Conservation (phyloP, 1,140 invertebrate species). For the Neuroterus valhalla region DNA sequence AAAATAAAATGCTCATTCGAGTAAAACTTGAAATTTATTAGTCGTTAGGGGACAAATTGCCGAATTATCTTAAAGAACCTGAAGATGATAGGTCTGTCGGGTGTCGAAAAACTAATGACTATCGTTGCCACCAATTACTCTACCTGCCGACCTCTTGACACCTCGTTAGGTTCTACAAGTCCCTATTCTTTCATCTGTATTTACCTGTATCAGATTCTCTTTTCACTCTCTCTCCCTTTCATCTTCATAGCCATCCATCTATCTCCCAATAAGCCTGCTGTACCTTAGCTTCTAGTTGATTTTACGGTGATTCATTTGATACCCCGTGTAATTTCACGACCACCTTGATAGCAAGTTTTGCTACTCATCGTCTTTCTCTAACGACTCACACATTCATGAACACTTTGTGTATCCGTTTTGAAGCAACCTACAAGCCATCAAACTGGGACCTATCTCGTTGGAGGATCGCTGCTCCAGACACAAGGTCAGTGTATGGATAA, state of each 20-base stretch:
- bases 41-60: conserved; percentile 33
- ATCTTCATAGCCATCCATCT: neutral
- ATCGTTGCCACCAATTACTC: conserved; percentile 52
- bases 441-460: neutral
- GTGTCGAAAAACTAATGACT: conserved; percentile 45
- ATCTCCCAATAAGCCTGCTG: conserved; percentile 1
- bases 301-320: conserved; percentile 49
- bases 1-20: too few relatives aligned
- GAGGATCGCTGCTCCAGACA: neutral
- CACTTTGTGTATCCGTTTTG: neutral
- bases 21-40: too few relatives aligned
- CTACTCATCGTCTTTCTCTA: neutral
- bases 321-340: conserved; percentile 50
- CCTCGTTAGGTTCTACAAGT: conserved; percentile 42
- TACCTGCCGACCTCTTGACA: conserved; percentile 44
- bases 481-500: conserved; percentile 14
- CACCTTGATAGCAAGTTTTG: conserved; percentile 34
- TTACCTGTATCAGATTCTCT: conserved; percentile 31
- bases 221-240: conserved; percentile 49
- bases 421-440: neutral
- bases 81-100: conserved; percentile 45
- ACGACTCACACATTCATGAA: neutral
- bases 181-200: conserved; percentile 42
- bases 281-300: conserved; percentile 30
- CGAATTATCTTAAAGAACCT: too few relatives aligned